Conservation (phyloP, 2,113 vertebrate species). For the Leiothrix lutea region DNA sequence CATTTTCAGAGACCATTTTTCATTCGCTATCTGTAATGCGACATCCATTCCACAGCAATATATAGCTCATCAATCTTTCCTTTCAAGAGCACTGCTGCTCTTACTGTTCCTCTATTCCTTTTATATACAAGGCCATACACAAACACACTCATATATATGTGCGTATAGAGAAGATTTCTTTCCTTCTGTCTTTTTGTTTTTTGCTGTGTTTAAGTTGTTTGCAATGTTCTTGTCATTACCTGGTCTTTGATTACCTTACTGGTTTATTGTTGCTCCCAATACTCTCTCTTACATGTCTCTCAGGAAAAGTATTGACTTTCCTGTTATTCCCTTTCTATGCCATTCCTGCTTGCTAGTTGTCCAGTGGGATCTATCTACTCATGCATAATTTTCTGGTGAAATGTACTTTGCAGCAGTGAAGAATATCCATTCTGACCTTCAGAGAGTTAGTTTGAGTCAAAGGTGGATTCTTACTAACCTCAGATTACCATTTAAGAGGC, state of each 20-base stretch:
- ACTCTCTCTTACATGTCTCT: background rate
- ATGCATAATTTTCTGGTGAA: background rate
- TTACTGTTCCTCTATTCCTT: background rate
- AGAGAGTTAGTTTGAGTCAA: background rate
- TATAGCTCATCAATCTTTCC: constrained; percentile 33
- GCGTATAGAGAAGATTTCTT: background rate
- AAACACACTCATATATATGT: background rate
- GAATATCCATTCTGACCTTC: background rate
- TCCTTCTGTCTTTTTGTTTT: background rate
- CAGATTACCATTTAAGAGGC: background rate
- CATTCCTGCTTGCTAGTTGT: background rate
- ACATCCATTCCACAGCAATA: constrained; percentile 26
- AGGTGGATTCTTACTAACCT: background rate
- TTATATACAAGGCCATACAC: background rate
- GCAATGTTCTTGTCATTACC: background rate
- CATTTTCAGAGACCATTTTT: constrained; percentile 23
- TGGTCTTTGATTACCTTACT: background rate
- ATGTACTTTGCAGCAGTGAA: background rate
- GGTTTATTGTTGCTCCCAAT: background rate
- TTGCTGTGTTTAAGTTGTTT: background rate
- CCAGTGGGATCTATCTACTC: background rate
- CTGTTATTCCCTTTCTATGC: background rate
- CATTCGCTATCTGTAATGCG: constrained; percentile 19
- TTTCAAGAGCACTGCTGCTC: background rate
- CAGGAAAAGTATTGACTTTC: background rate